phyloP scores from a whole-genome alignment of 2,888 invertebrate species.

The Helleia helle region DNA sequence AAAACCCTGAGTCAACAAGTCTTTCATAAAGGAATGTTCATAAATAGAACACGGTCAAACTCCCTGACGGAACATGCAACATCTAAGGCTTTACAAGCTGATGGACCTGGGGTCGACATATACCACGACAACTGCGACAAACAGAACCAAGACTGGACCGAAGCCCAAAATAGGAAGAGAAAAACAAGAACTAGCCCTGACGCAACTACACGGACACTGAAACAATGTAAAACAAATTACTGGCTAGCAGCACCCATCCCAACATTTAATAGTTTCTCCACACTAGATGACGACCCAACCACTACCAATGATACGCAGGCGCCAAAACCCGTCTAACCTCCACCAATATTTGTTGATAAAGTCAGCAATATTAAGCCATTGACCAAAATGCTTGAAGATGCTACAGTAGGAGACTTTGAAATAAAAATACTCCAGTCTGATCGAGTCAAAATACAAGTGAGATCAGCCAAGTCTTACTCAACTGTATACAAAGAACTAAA shows the following conservation, averaged over 20 bases:
- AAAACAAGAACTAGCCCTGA: conserved; percentile 3
- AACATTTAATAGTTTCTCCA: conserved; percentile 8
- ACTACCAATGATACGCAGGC: too few relatives aligned
- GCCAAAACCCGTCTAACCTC: too few relatives aligned
- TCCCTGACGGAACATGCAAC: neutral
- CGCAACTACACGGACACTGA: neutral
- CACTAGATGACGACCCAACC: too few relatives aligned
- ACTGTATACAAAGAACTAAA: conserved; percentile 15
- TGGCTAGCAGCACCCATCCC: conserved; percentile 7
- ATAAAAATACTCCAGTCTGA: conserved; percentile 17
- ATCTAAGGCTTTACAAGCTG: neutral
- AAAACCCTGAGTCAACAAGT: conserved; percentile 9
- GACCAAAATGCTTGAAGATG: neutral
- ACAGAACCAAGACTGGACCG: neutral
- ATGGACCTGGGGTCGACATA: too few relatives aligned
- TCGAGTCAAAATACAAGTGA: conserved; percentile 18
- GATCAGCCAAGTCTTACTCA: conserved; percentile 4
- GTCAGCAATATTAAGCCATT: conserved; percentile 1
- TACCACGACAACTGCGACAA: too few relatives aligned
- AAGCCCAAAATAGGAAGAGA: neutral
- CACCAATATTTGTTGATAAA: neutral
- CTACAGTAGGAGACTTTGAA: conserved; percentile 10
- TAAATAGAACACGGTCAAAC: neutral
- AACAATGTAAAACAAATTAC: conserved; percentile 7
- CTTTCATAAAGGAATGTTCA: conserved; percentile 9